A percentile compares a stretch with the other conserved stretches of the same genome.
Evolutionary conservation across 2,797 vertebrate species (phyloP).

Genomic region (Micropoecilia bifurca): DNA sequence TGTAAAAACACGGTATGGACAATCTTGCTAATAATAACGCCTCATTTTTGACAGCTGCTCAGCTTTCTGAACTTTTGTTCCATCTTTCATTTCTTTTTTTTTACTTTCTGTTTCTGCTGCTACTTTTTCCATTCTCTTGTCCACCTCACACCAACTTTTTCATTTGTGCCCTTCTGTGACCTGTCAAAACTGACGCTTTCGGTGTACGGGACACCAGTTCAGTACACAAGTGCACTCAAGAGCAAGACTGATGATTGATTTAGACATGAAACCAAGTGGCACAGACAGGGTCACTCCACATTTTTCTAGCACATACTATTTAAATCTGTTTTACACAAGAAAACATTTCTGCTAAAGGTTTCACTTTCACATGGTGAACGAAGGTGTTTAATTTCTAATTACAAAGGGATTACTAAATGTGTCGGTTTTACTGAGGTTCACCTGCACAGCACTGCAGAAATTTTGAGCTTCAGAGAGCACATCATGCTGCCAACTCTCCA

Average conservation of each 20-base stretch:
- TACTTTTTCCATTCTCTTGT: neutral
- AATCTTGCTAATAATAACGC: conserved; percentile 66
- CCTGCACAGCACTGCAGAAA: conserved; percentile 51
- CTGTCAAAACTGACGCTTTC: neutral
- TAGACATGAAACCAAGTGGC: neutral
- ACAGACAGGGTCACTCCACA: conserved; percentile 29
- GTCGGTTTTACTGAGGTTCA: conserved; percentile 36
- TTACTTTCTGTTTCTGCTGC: conserved; percentile 2
- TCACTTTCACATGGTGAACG: conserved; percentile 14
- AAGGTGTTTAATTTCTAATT: neutral
- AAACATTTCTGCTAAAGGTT: conserved; percentile 42
- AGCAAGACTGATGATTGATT: neutral
- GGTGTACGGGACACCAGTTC: neutral
- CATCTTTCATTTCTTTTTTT: conserved; percentile 28
- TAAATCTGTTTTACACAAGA: conserved; percentile 43
- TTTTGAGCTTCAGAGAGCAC: conserved; percentile 71
- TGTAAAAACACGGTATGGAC: conserved; percentile 45
- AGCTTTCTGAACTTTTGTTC: conserved; percentile 57
- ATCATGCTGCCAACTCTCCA: conserved; percentile 15
- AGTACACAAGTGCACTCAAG: neutral
- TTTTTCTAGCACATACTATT: conserved; percentile 49
- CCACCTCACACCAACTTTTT: neutral
- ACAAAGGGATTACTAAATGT: conserved; percentile 1
- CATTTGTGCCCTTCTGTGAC: neutral
- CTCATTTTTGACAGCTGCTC: conserved; percentile 47